Conservation (phyloP, 2,113 vertebrate species). For the Dicentrarchus labrax region DNA sequence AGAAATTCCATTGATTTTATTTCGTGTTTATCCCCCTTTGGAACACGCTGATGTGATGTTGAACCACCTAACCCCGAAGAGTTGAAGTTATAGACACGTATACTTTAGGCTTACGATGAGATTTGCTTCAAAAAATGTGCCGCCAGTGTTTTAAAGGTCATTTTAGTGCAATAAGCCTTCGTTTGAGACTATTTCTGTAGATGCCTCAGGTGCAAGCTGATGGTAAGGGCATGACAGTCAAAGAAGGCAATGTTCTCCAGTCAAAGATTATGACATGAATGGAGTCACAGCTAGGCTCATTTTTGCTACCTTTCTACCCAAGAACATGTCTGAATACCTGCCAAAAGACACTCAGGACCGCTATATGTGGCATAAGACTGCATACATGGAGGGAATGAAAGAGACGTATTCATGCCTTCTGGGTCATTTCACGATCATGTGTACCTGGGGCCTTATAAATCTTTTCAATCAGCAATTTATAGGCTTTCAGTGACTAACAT, state of each 20-base stretch:
- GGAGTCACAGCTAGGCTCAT: conserved; percentile 34
- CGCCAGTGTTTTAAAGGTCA: conserved; percentile 45
- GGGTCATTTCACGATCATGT: conserved; percentile 60
- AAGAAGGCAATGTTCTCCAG: conserved; percentile 55
- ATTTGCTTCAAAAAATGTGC: not conserved
- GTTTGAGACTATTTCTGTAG: conserved; percentile 34
- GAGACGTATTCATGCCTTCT: conserved; percentile 70
- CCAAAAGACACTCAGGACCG: conserved; percentile 60
- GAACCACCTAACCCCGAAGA: not conserved
- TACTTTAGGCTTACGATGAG: not conserved
- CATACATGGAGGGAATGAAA: conserved; percentile 67
- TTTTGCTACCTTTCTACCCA: conserved; percentile 46
- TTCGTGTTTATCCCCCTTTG: conserved; percentile 38
- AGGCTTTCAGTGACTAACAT: conserved; percentile 43
- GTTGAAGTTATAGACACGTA: not conserved
- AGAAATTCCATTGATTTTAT: conserved; percentile 55
- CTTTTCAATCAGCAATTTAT: conserved; percentile 45
- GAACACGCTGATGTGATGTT: conserved; percentile 16
- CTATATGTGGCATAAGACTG: conserved; percentile 49
- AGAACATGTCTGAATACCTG: conserved; percentile 58
- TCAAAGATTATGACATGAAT: conserved; percentile 58
- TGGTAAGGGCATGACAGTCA: conserved; percentile 40
- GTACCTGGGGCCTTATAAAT: conserved; percentile 60
- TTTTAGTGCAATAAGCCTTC: conserved; percentile 22
- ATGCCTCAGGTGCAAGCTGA: conserved; percentile 37